phyloP scores from a whole-genome alignment of 2,888 invertebrate species.

The Acanthoscelides obtectus region DNA sequence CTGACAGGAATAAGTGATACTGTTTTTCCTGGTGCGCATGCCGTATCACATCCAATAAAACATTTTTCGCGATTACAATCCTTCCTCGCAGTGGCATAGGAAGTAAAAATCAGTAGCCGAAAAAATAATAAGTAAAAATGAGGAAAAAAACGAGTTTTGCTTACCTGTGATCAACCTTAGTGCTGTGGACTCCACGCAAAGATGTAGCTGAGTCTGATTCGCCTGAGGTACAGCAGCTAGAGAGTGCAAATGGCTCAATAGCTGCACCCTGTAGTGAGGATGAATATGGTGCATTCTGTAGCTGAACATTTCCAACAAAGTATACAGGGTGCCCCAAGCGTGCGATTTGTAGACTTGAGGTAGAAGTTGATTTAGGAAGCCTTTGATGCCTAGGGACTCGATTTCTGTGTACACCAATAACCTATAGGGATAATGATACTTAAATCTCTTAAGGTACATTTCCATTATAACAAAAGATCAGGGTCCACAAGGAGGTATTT shows the following conservation, averaged over 20 bases:
- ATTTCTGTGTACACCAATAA: slow-evolving; percentile 94
- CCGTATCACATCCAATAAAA: too few species aligned
- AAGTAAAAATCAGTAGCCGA: too few species aligned
- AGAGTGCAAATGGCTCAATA: slow-evolving; percentile 87
- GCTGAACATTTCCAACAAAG: slow-evolving; percentile 93
- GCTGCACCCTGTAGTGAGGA: slow-evolving; percentile 89
- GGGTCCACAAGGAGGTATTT: too few species aligned
- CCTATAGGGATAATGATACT: neutral
- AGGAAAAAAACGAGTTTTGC: slow-evolving; percentile 1
- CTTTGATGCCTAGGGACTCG: slow-evolving; percentile 93
- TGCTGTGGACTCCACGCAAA: slow-evolving; percentile 58
- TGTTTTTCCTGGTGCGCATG: too few species aligned
- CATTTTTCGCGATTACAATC: too few species aligned
- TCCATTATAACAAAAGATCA: too few species aligned
- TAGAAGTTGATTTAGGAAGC: slow-evolving; percentile 88
- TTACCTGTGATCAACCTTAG: slow-evolving; percentile 43
- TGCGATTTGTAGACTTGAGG: slow-evolving; percentile 79
- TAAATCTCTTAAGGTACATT: too few species aligned
- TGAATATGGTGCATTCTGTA: slow-evolving; percentile 95
- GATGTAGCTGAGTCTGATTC: slow-evolving; percentile 90
- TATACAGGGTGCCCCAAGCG: slow-evolving; percentile 94
- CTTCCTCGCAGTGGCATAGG: too few species aligned
- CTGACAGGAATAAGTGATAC: too few species aligned
- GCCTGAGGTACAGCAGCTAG: slow-evolving; percentile 89
- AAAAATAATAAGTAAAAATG: too few species aligned